Conservation (phyloP, 2,888 invertebrate genomes). For the Gryllus longicercus region DNA sequence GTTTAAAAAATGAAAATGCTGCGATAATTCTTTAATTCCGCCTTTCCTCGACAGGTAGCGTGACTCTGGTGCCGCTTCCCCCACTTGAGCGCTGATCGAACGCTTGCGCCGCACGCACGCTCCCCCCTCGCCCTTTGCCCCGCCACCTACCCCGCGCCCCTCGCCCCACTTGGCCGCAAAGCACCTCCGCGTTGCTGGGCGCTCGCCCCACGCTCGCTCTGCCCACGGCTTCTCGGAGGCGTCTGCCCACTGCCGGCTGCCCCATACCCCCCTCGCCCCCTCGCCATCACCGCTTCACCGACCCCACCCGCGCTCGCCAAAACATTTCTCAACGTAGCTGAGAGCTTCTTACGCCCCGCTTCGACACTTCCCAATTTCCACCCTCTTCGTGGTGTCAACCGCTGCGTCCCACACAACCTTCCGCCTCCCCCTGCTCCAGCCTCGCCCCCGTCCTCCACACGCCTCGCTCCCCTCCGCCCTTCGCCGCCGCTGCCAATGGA, state of each 20-base stretch:
- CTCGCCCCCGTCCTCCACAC: too few relatives aligned
- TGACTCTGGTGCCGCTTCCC: conserved; percentile 8
- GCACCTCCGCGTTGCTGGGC: too few relatives aligned
- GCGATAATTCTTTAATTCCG: conserved; percentile 17
- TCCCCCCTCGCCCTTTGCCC: not conserved
- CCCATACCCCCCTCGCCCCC: not conserved
- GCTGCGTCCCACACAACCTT: not conserved
- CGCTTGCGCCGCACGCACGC: not conserved
- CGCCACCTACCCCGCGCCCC: not conserved
- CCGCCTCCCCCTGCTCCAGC: too few relatives aligned
- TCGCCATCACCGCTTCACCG: not conserved
- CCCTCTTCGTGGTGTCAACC: not conserved
- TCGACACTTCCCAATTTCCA: not conserved
- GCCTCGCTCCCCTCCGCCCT: too few relatives aligned
- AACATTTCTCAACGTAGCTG: too few relatives aligned
- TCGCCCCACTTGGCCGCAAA: not conserved
- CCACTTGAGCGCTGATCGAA: conserved; percentile 17
- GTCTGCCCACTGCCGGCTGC: too few relatives aligned
- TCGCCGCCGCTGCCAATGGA: too few relatives aligned
- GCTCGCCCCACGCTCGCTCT: too few relatives aligned
- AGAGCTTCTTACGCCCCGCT: not conserved
- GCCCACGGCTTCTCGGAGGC: too few relatives aligned
- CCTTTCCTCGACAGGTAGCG: conserved; percentile 17
- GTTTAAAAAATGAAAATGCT: conserved; percentile 2
- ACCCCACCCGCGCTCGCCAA: not conserved